phyloP scores from a whole-genome alignment of 92 coral and sea anemone genomes.

The Anthopleura xanthogrammica region DNA sequence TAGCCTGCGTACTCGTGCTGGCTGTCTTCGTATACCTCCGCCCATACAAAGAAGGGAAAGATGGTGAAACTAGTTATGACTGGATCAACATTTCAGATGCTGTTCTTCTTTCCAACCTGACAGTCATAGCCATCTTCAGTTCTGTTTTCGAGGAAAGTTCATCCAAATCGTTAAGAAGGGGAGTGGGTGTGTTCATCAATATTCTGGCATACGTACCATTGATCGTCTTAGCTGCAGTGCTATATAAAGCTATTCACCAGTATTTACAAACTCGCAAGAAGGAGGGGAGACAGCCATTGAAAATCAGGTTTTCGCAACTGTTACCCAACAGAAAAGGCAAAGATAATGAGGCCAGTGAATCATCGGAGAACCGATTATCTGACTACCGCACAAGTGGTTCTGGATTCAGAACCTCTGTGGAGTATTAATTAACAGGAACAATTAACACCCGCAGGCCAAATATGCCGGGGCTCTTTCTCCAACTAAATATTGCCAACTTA shows the following conservation, averaged over 20 bases:
- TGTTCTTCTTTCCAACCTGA: constrained; percentile 49
- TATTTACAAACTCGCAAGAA: background rate
- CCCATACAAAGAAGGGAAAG: constrained; percentile 67
- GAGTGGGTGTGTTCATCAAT: constrained; percentile 17
- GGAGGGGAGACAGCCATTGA: background rate
- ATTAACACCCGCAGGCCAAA: background rate
- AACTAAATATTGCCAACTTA: too few relatives aligned
- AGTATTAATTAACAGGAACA: background rate
- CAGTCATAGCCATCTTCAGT: constrained; percentile 47
- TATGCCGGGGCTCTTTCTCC: too few relatives aligned
- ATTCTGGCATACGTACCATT: constrained; percentile 51
- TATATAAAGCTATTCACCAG: background rate
- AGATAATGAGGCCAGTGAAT: background rate
- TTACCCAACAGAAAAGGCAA: background rate
- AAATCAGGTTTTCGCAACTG: background rate
- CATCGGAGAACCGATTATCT: background rate
- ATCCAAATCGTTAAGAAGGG: background rate
- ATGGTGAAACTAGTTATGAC: constrained; percentile 35
- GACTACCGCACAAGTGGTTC: background rate
- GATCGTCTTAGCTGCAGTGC: constrained; percentile 6
- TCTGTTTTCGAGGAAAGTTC: constrained; percentile 26
- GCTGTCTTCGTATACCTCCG: constrained; percentile 60
- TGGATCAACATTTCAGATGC: constrained; percentile 67
- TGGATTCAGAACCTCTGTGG: background rate
- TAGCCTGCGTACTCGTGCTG: constrained; percentile 57